These are phyloP conservation scores for Paramormyrops kingsleyae DNA, from an alignment of 2,113 vertebrate genomes.

Conservation along the genomic window DNA sequence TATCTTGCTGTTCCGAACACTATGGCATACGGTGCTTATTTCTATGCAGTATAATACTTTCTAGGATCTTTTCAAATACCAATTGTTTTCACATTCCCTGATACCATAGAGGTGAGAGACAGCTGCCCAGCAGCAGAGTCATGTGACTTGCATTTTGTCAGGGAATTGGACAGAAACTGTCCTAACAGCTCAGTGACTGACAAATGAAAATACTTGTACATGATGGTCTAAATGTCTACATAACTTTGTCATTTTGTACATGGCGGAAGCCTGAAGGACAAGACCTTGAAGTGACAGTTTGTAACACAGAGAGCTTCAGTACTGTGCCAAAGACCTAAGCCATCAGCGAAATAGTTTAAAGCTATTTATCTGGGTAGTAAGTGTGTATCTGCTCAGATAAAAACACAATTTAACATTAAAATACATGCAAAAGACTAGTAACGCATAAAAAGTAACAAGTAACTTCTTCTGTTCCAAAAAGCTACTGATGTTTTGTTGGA, in stretches of 20 bases:
- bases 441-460: background rate
- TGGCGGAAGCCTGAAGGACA: background rate
- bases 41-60: background rate
- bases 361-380: background rate
- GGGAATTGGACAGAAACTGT: background rate
- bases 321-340: background rate
- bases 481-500: background rate
- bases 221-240: background rate
- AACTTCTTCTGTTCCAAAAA: background rate
- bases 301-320: background rate
- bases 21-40: background rate
- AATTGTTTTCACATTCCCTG: background rate
- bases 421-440: background rate
- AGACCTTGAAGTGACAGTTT: background rate
- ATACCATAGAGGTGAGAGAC: background rate
- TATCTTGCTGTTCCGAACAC: background rate
- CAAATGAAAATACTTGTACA: background rate
- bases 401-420: background rate
- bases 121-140: background rate
- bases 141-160: background rate
- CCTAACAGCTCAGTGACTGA: background rate
- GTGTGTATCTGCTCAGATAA: background rate
- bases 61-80: background rate
- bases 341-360: background rate
- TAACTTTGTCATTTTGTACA: background rate